These are phyloP conservation scores for Ophthalmolycus amberensis DNA, from an alignment of 2,113 vertebrate genomes.

Conservation along the genomic window DNA sequence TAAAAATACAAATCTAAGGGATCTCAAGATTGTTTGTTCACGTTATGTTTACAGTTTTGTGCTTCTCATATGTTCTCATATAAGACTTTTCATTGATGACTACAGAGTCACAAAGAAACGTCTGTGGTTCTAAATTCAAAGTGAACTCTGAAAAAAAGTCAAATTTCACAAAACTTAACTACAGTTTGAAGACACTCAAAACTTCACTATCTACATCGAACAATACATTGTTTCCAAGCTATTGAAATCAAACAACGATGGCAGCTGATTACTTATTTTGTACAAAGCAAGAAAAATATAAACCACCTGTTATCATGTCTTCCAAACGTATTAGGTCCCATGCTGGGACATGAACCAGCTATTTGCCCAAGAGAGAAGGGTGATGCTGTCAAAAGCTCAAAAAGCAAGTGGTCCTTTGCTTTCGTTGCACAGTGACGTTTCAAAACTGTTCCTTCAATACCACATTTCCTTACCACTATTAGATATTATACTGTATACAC, in stretches of 20 bases:
- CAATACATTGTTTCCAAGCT: neutral
- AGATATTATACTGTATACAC: too few relatives aligned
- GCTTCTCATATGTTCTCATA: neutral
- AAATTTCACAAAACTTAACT: neutral
- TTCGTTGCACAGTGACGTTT: too few relatives aligned
- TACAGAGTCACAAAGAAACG: neutral
- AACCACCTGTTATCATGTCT: too few relatives aligned
- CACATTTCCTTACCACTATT: too few relatives aligned
- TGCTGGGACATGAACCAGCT: too few relatives aligned
- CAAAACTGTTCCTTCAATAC: too few relatives aligned
- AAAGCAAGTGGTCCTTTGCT: too few relatives aligned
- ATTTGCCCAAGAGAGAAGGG: too few relatives aligned
- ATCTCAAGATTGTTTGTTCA: neutral
- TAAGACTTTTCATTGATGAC: neutral
- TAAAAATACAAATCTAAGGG: neutral
- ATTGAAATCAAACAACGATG: neutral
- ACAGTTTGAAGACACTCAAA: neutral
- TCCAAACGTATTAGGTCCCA: too few relatives aligned
- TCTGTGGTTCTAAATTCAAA: neutral
- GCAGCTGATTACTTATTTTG: neutral
- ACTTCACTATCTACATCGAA: neutral
- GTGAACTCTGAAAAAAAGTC: neutral
- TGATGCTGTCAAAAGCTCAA: too few relatives aligned
- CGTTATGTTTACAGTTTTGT: neutral
- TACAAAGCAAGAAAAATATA: neutral